Evolutionary conservation across 2,113 vertebrate genomes (phyloP), one percentile per base, ranked within the genome.

Genomic region (Strigops habroptila): DNA sequence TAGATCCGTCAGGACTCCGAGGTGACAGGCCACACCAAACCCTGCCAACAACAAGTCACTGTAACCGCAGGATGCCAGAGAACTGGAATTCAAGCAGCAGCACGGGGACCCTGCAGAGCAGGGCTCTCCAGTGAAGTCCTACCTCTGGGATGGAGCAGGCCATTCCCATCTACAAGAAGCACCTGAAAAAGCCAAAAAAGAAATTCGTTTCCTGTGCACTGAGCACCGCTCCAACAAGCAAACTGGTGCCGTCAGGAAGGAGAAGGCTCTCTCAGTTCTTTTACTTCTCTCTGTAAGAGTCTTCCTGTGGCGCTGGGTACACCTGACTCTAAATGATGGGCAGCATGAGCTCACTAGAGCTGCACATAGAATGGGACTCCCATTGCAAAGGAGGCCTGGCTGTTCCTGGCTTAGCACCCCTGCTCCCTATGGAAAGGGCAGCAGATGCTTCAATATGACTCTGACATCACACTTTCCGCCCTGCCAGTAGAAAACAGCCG

Each of bases 11-110:
- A 99, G 98, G 52, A 99, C 98, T 2, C 99, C 99, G 0, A 99
- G 98, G 81, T 99, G 99, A 96, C 99, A 99, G 16, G 99, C 99
- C 91, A 99, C 97, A 33, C 99, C 99, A 30, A 99, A 99, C 49
- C 98, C 99, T 99, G 97, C 44, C 71, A 48, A 91, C 46, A 44
- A 41, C 0, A 5, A 77, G 27, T 28, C 48, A 3, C 31, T 37
- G 48, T 44, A 18, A 67, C 52, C 3, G 11, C 33, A 7, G 57
- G 48, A 27, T 9, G 18, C 9, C 48, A 18, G 27, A 30, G 18
- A 85, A 17, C 7, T 30, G 60, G 28, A 53, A 24, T 3, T 63
- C 82, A 46, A 22, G 53, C 3, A 12, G 64, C 84, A 89, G 84
- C 49, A 28, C 1, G 1, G 78, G 18, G 7, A 46, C 3, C 19